These are phyloP conservation scores for Brienomyrus brachyistius DNA, from an alignment of 2,113 vertebrate species.

Conservation along the genomic window DNA sequence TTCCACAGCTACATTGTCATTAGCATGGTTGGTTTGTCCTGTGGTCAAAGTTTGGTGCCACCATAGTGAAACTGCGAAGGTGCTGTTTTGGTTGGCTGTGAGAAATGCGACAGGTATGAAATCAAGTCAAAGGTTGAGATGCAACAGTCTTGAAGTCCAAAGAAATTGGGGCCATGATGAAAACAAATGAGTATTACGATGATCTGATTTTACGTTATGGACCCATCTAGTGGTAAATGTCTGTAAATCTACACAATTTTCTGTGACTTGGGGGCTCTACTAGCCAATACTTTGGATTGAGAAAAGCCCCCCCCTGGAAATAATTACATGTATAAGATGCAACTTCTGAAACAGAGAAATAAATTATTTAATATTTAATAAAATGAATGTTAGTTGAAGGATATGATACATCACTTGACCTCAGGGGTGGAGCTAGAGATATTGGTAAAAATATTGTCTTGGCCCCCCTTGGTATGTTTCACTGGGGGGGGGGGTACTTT, in stretches of 20 bases:
- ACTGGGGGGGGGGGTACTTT: background rate
- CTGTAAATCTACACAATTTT: background rate
- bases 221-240: constrained; percentile 10
- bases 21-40: background rate
- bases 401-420: background rate
- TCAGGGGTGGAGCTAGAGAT: background rate
- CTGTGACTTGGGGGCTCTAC: background rate
- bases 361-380: background rate
- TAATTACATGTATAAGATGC: background rate
- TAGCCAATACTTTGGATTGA: background rate
- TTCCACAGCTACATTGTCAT: background rate
- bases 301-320: background rate
- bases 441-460: background rate
- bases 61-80: background rate
- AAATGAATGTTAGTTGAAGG: background rate
- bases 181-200: background rate
- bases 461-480: background rate
- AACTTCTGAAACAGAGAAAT: background rate
- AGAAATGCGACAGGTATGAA: background rate
- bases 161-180: background rate
- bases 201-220: background rate
- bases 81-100: background rate
- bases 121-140: background rate
- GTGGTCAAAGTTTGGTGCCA: background rate
- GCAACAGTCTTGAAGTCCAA: background rate